These are phyloP conservation scores for Talpa occidentalis DNA, from an alignment of 2,113 vertebrate genomes.

Conservation along the genomic window DNA sequence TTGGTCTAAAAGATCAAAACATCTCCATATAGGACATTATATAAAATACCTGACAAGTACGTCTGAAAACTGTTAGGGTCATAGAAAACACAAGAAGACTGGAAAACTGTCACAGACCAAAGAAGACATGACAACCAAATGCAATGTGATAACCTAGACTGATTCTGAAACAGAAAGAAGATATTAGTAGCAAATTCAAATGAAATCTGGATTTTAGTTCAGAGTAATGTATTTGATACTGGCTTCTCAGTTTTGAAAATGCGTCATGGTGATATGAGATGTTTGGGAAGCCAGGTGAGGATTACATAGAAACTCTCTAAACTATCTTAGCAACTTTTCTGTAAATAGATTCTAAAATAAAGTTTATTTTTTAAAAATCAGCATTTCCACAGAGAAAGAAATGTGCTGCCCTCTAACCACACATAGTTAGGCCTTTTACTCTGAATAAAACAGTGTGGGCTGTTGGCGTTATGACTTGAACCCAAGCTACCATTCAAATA, in stretches of 20 bases:
- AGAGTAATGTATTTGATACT: neutral
- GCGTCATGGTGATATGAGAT: neutral
- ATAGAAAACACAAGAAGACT: neutral
- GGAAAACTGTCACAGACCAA: neutral
- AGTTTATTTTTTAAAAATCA: neutral
- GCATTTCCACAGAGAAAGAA: neutral
- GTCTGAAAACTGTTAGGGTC: neutral
- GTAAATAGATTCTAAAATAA: neutral
- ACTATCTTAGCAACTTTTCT: neutral
- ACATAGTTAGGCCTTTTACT: conserved; percentile 11
- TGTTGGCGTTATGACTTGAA: neutral
- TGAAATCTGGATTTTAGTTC: neutral
- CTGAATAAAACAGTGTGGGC: neutral
- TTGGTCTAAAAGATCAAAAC: conserved; percentile 10
- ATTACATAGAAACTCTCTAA: neutral
- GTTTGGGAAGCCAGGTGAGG: neutral
- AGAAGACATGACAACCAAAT: neutral
- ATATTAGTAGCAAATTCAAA: neutral
- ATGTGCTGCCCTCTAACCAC: neutral
- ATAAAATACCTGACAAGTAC: neutral
- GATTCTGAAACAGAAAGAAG: neutral
- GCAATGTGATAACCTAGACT: neutral
- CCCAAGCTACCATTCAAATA: neutral
- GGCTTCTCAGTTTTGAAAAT: neutral
- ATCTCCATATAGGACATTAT: neutral